phyloP scores from a whole-genome alignment of 2,888 invertebrate genomes.

The Drosophila diplacantha region DNA sequence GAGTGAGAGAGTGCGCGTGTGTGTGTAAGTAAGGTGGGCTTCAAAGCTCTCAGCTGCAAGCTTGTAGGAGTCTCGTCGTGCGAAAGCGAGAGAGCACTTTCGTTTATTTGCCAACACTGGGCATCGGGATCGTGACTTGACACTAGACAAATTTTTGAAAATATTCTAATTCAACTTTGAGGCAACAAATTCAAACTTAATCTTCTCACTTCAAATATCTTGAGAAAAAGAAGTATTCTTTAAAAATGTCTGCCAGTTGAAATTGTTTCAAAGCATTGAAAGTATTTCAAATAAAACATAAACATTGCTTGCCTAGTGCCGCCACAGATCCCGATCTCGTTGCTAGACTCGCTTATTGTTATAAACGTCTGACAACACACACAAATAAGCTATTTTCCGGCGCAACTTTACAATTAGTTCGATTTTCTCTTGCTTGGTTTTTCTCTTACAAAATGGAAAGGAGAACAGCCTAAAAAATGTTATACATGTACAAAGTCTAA shows the following conservation, averaged over 20 bases:
- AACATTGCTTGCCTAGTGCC: conserved; percentile 5
- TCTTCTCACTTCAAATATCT: too few species aligned
- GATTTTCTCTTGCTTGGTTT: conserved; percentile 34
- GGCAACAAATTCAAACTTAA: background rate
- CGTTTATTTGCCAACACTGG: conserved; percentile 43
- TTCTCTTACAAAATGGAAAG: conserved; percentile 54
- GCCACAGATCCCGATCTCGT: conserved; percentile 8
- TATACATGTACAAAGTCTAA: conserved; percentile 69
- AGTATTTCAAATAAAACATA: background rate
- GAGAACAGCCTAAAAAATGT: conserved; percentile 68
- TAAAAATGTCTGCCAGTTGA: background rate
- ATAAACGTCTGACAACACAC: conserved; percentile 21
- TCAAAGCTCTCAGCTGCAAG: conserved; percentile 54
- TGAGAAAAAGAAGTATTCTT: too few species aligned
- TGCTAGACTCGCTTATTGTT: conserved; percentile 19
- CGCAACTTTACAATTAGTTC: conserved; percentile 25
- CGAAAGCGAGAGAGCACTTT: conserved; percentile 21
- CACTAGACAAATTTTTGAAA: conserved; percentile 17
- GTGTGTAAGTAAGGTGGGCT: conserved; percentile 31
- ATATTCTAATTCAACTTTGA: background rate
- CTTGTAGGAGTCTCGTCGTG: conserved; percentile 48
- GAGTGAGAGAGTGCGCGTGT: conserved; percentile 23
- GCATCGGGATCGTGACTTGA: conserved; percentile 15
- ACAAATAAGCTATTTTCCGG: conserved; percentile 12
- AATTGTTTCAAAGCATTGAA: background rate